Percentiles rank a stretch among this genome's conserved stretches.
phyloP scores from a whole-genome alignment of 2,797 vertebrate genomes.

The Anniella stebbinsi region DNA sequence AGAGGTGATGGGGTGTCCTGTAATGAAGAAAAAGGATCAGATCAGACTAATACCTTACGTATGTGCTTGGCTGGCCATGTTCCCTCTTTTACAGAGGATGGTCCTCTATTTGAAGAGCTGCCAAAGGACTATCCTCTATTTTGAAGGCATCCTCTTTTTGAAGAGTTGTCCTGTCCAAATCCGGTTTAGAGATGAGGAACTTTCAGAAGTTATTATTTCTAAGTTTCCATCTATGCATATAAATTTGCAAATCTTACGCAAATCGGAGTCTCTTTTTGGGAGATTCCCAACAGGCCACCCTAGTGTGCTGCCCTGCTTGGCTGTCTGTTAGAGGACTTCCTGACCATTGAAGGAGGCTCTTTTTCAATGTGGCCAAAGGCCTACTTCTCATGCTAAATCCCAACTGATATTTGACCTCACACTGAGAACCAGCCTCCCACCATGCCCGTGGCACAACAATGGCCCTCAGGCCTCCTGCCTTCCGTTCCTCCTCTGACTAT shows the following conservation, averaged over 20 bases:
- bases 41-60: background rate
- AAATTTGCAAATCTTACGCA: too few relatives aligned
- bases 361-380: background rate
- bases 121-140: too few relatives aligned
- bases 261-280: too few relatives aligned
- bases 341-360: background rate
- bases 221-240: too few relatives aligned
- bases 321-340: background rate
- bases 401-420: background rate
- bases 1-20: background rate
- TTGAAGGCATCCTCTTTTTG: too few relatives aligned
- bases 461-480: background rate
- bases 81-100: too few relatives aligned
- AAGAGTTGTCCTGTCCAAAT: too few relatives aligned
- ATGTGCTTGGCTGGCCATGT: too few relatives aligned
- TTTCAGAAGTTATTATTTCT: too few relatives aligned
- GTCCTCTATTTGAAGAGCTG: too few relatives aligned
- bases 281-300: background rate
- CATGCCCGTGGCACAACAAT: background rate
- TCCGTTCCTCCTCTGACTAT: background rate
- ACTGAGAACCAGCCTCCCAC: background rate
- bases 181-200: too few relatives aligned
- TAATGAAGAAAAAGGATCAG: background rate
- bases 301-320: background rate
- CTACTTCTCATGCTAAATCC: background rate